These are phyloP conservation scores for Lucinisca nassula DNA, from an alignment of 2,888 invertebrate species.

Conservation along the genomic window DNA sequence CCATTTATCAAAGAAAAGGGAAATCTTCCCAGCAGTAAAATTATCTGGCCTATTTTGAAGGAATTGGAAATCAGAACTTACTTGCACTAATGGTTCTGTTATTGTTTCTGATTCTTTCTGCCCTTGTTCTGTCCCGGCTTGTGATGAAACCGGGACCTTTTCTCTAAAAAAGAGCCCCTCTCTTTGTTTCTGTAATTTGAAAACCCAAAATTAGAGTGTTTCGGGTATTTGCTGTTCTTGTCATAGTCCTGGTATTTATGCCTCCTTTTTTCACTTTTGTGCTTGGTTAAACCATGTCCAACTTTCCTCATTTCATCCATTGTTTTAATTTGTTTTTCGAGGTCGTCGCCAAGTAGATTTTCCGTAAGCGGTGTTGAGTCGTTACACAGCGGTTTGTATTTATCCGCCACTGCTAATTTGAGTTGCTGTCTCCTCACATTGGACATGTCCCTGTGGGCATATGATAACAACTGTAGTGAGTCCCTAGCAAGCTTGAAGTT, in stretches of 20 bases:
- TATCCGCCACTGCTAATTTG: conserved; percentile 4
- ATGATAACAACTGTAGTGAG: conserved; percentile 12
- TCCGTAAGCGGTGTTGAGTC: background rate
- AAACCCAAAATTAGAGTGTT: background rate
- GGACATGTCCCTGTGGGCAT: conserved; percentile 22
- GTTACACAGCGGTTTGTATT: background rate
- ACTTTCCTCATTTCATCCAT: background rate
- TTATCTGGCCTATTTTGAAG: background rate
- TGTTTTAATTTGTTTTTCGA: background rate
- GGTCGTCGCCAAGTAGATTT: background rate
- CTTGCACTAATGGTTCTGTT: background rate
- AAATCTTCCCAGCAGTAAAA: background rate
- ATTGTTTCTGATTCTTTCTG: background rate
- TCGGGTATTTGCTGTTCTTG: background rate
- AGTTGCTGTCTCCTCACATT: background rate
- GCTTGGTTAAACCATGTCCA: background rate
- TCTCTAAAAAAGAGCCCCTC: background rate
- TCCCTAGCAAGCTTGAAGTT: conserved; percentile 9
- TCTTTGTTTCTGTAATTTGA: background rate
- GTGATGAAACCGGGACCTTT: background rate
- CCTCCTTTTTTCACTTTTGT: background rate
- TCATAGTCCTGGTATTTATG: background rate
- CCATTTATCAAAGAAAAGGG: background rate
- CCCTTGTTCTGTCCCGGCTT: background rate
- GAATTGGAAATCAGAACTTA: background rate